A percentile compares a stretch with the other conserved stretches of the same genome.
phyloP scores from a whole-genome alignment of 2,113 vertebrate species.

The Neotragus pygmaeus region DNA sequence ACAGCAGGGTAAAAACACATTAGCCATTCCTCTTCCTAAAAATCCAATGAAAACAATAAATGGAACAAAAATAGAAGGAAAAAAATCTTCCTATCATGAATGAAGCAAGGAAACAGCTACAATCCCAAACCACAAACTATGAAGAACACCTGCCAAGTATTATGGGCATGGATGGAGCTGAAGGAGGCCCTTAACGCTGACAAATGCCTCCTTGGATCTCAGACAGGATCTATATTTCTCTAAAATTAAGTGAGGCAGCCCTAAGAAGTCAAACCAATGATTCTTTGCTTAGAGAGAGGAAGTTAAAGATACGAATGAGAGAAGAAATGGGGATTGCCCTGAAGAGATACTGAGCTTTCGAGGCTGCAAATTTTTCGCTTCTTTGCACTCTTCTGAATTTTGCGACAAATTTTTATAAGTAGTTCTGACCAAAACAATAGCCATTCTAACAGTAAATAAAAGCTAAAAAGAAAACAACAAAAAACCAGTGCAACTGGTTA shows the following conservation, averaged over 20 bases:
- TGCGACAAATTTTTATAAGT: not conserved
- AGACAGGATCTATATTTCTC: not conserved
- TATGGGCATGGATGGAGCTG: not conserved
- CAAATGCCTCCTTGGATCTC: slow-evolving; percentile 22
- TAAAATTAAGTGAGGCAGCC: slow-evolving; percentile 4
- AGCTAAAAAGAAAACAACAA: not conserved
- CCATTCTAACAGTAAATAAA: not conserved
- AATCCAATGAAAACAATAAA: slow-evolving; percentile 48
- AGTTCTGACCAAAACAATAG: not conserved
- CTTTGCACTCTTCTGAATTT: not conserved
- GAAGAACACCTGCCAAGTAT: slow-evolving; percentile 38
- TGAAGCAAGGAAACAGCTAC: slow-evolving; percentile 47
- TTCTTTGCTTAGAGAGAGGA: not conserved
- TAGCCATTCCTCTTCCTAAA: not conserved
- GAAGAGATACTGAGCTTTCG: not conserved
- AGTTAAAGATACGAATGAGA: not conserved
- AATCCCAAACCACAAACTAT: slow-evolving; percentile 56
- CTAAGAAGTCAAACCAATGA: not conserved
- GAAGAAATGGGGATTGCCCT: not conserved
- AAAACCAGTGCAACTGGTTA: not conserved
- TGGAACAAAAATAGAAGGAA: slow-evolving; percentile 42
- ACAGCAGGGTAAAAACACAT: slow-evolving; percentile 40
- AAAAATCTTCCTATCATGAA: slow-evolving; percentile 24
- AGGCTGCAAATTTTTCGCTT: not conserved
- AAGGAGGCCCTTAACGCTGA: not conserved